phyloP scores from a whole-genome alignment of 2,888 invertebrate species.

The Drosophila mulleri region DNA sequence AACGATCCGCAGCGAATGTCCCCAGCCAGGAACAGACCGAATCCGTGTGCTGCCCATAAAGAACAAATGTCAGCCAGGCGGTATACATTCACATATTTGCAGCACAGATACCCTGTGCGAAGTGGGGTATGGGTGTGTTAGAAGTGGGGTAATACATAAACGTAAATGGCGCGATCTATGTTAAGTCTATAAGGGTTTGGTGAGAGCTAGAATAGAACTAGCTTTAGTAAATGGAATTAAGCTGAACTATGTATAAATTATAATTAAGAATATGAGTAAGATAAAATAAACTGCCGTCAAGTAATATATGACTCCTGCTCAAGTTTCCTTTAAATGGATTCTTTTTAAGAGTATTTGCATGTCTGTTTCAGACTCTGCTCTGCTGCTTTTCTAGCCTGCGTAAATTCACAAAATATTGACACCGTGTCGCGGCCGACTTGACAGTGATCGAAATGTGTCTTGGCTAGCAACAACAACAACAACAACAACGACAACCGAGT shows the following conservation, averaged over 20 bases:
- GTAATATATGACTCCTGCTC: too few relatives aligned
- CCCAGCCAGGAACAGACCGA: slow-evolving; percentile 44
- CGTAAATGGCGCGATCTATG: too few relatives aligned
- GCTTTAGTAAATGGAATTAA: too few relatives aligned
- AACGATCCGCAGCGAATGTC: slow-evolving; percentile 52
- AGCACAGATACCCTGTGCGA: slow-evolving; percentile 29
- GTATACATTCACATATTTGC: slow-evolving; percentile 49
- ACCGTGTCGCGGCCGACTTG: slow-evolving; percentile 74
- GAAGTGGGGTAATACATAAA: not conserved
- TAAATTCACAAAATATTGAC: slow-evolving; percentile 84
- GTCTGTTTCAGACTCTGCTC: not conserved
- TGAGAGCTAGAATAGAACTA: too few relatives aligned
- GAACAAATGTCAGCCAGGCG: slow-evolving; percentile 76
- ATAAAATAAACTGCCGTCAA: not conserved
- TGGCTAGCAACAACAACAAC: slow-evolving; percentile 52
- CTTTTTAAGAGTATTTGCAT: slow-evolving; percentile 26
- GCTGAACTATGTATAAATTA: too few relatives aligned
- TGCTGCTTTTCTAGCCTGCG: slow-evolving; percentile 69
- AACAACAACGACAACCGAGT: slow-evolving; percentile 20
- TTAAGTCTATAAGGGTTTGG: too few relatives aligned
- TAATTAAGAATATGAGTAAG: not conserved
- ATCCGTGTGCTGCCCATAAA: slow-evolving; percentile 79
- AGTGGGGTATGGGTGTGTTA: not conserved
- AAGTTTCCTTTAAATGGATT: not conserved
- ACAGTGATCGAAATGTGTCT: slow-evolving; percentile 85